phyloP scores from a whole-genome alignment of 2,888 invertebrate genomes.

The Rhodophaea formosa region DNA sequence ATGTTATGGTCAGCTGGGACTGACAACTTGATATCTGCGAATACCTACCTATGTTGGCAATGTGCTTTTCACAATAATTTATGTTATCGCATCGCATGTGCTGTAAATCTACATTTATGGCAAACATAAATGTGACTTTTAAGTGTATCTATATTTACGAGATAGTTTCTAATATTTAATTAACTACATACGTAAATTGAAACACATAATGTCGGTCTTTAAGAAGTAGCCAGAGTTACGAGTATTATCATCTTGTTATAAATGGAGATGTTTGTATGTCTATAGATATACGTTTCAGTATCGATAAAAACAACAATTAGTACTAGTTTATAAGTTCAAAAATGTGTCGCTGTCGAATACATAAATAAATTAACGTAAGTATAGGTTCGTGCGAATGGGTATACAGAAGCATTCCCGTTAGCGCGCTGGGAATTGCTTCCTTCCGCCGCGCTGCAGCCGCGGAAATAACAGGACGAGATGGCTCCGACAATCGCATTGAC shows the following conservation, averaged over 20 bases:
- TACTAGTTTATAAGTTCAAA: too few species aligned
- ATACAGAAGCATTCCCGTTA: conserved; percentile 55
- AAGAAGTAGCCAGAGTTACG: too few species aligned
- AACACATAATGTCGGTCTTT: too few species aligned
- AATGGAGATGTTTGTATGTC: too few species aligned
- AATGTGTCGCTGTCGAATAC: too few species aligned
- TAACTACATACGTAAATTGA: too few species aligned
- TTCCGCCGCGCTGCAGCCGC: conserved; percentile 61
- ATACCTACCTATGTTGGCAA: not conserved
- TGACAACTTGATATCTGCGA: not conserved
- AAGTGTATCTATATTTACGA: not conserved
- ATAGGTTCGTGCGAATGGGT: conserved; percentile 20
- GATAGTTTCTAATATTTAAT: not conserved
- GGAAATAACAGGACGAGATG: conserved; percentile 72
- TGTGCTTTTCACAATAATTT: not conserved
- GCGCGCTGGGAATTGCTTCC: conserved; percentile 71
- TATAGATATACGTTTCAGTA: too few species aligned
- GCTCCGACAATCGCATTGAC: conserved; percentile 62
- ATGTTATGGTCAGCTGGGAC: not conserved
- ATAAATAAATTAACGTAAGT: too few species aligned
- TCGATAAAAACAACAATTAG: too few species aligned
- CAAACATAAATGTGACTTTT: not conserved
- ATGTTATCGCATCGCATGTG: not conserved
- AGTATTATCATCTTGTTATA: too few species aligned
- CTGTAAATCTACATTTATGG: not conserved